Conservation (phyloP, 2,888 invertebrate species). For the Tenodera sinensis region DNA sequence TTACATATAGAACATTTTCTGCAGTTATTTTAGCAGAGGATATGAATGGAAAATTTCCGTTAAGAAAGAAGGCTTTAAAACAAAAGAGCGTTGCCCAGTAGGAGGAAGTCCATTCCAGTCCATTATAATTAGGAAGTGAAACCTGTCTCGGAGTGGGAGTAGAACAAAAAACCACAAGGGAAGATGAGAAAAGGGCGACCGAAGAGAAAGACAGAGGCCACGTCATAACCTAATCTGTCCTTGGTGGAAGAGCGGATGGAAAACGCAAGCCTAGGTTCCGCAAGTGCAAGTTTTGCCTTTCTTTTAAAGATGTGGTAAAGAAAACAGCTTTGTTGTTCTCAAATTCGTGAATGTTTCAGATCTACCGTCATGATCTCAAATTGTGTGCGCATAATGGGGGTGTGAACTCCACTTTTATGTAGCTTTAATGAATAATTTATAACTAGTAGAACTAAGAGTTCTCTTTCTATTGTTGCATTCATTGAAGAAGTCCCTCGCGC, state of each 20-base stretch:
- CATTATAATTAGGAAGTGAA: constrained; percentile 1
- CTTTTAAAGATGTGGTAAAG: too few species aligned
- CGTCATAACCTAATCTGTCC: neutral
- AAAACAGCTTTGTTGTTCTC: too few species aligned
- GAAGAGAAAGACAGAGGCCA: neutral
- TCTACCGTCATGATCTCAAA: too few species aligned
- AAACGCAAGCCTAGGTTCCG: neutral
- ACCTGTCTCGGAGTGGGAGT: neutral
- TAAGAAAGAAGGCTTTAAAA: neutral
- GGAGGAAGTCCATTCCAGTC: neutral
- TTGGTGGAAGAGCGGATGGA: neutral
- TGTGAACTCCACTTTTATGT: too few species aligned
- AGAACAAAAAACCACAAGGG: neutral
- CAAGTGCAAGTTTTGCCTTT: neutral
- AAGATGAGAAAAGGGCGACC: neutral
- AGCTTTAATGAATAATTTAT: too few species aligned
- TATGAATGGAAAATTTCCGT: neutral
- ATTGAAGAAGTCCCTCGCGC: too few species aligned
- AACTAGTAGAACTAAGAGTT: too few species aligned
- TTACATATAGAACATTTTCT: too few species aligned
- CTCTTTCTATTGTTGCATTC: too few species aligned
- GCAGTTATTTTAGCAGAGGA: too few species aligned
- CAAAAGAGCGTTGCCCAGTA: neutral
- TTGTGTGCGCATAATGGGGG: too few species aligned
- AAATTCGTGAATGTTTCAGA: too few species aligned